phyloP scores from a whole-genome alignment of 2,888 invertebrate species.

The Dynastes tityus region DNA sequence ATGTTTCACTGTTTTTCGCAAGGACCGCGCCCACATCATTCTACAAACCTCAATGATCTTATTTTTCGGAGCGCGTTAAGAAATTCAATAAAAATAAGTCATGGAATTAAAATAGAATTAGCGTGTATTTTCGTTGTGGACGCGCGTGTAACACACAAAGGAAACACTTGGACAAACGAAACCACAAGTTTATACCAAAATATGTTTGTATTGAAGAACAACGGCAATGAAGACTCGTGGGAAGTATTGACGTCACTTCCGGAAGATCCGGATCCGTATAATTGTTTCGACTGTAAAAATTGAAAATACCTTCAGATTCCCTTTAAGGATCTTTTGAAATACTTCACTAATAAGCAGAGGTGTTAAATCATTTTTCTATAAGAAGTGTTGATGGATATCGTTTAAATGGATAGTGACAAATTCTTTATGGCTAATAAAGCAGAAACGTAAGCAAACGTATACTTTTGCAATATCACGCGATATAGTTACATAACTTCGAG shows the following conservation, averaged over 20 bases:
- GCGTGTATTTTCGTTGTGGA: neutral
- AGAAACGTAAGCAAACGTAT: neutral
- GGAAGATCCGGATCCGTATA: neutral
- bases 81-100: neutral
- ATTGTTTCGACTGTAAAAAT: too few relatives aligned
- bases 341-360: neutral
- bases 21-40: too few relatives aligned
- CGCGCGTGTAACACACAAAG: neutral
- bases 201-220: slow-evolving; percentile 1
- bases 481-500: slow-evolving; percentile 19
- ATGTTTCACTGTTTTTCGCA: too few relatives aligned
- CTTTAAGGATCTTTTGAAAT: neutral
- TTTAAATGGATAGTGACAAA: too few relatives aligned
- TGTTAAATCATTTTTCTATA: too few relatives aligned
- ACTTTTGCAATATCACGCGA: slow-evolving; percentile 23
- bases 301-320: too few relatives aligned
- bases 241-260: slow-evolving; percentile 25
- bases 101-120: neutral
- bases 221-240: neutral
- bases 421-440: too few relatives aligned
- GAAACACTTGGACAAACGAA: slow-evolving; percentile 7
- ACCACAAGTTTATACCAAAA: neutral
- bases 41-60: too few relatives aligned
- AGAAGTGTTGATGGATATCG: too few relatives aligned
- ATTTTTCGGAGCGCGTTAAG: neutral